Base-by-base conservation (phyloP, 1,140 invertebrate species). In the Procambarus virginalis region DNA sequence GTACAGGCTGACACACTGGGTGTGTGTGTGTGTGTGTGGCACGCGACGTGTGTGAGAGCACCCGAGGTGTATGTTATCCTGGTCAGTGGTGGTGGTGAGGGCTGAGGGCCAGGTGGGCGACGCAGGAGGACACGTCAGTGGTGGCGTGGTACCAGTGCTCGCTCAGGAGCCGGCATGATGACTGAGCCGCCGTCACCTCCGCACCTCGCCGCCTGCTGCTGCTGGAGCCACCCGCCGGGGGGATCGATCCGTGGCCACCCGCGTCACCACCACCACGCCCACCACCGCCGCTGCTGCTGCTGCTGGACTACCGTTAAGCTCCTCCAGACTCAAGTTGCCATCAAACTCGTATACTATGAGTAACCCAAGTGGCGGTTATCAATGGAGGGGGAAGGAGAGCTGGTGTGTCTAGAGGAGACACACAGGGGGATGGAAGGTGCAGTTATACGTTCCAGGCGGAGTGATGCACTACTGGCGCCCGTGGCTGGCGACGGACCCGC, bases 141-240 rank as follows among this genome's bases (percentile, higher is more conserved):
- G 58, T 34, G 51, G 82, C 76, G 81, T 51, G 80, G 81, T 78
- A 58, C 88, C 88, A 75, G 75, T 77, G 88, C 81, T 79, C 88
- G 46, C 22, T 78, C 88, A 70, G 49, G 55, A 84, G 88, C 88
- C 88, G 88, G 81, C 88, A 89, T 89, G 81, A 77, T 89, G 88
- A 89, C 82, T 84, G 82, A 68, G 60, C 70, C 81, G 51, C 64
- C 81, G 80, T 70, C 58, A 73, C 84, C 76, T 51, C 84, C 70
- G 70, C 84, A 58, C 88, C 22, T 73, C 58, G 70, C 73, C 84
- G 75, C 55, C 84, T 78, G 22, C 87, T 78, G 86, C 84, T 78
- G 22, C 87, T 78, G 86, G 78, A 82, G 73, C 80, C 79, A 88
- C 78, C 68, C 77, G 82, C 20, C 51, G 51, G 51, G 60, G 88